These are phyloP conservation scores for Ditylenchus weischeri DNA, from an alignment of 2,888 invertebrate genomes.

Conservation along the genomic window DNA sequence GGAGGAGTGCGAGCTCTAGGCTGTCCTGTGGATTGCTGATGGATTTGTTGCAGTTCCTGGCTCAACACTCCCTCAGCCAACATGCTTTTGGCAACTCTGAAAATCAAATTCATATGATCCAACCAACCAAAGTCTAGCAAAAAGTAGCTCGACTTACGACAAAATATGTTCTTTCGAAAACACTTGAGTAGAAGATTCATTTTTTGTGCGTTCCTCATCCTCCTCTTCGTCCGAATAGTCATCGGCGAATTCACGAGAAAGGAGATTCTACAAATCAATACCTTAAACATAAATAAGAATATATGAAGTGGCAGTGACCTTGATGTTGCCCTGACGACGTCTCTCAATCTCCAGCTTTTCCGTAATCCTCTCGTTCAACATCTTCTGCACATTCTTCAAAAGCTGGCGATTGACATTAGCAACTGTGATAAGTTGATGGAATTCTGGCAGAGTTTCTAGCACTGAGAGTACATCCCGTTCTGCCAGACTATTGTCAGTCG, in stretches of 20 bases:
- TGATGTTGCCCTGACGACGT: conserved; percentile 33
- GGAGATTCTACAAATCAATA: conserved; percentile 41
- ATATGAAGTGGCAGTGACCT: conserved; percentile 24
- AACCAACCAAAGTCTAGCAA: too few relatives aligned
- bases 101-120: not conserved
- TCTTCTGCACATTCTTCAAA: conserved; percentile 26
- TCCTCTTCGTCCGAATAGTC: conserved; percentile 57
- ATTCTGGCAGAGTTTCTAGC: conserved; percentile 5
- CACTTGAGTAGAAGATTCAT: not conserved
- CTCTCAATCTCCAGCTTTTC: conserved; percentile 33
- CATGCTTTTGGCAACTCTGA: conserved; percentile 9
- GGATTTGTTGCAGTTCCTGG: conserved; percentile 7
- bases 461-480: conserved; percentile 18
- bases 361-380: conserved; percentile 27
- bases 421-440: conserved; percentile 5
- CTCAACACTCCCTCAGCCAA: conserved; percentile 3
- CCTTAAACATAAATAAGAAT: not conserved
- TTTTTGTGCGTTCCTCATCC: conserved; percentile 41
- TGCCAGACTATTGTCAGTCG: not conserved
- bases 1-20: conserved; percentile 1
- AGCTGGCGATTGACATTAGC: conserved; percentile 7
- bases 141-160: conserved; percentile 12
- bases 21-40: conserved; percentile 1
- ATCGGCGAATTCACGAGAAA: conserved; percentile 43
- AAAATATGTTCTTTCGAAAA: conserved; percentile 16